These are phyloP conservation scores for Aquatica leii DNA, from an alignment of 2,888 invertebrate species.

Conservation along the genomic window DNA sequence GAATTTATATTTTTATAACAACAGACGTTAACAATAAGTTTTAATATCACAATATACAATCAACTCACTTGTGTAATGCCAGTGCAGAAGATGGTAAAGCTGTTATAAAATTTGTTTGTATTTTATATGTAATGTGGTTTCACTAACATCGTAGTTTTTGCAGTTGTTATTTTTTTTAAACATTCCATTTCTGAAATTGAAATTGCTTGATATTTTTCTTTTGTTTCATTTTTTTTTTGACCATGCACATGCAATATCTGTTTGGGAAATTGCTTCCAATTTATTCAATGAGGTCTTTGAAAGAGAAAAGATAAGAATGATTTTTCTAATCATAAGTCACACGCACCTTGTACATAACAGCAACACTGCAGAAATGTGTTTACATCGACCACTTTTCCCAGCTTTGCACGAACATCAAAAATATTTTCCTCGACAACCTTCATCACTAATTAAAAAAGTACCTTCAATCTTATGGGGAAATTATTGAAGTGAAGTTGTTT, in stretches of 20 bases:
- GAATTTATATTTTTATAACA: too few species aligned
- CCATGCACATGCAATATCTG: too few species aligned
- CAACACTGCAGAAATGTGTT: neutral
- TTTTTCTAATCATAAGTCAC: neutral
- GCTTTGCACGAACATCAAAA: neutral
- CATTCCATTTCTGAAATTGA: neutral
- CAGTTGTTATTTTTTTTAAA: neutral
- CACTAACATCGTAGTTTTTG: neutral
- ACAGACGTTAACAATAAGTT: neutral
- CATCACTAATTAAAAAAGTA: neutral
- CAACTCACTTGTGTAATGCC: neutral
- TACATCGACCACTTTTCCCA: neutral
- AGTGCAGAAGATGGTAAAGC: neutral
- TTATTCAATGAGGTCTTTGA: too few species aligned
- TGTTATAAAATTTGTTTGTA: neutral
- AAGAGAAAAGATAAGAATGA: neutral
- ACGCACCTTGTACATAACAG: neutral
- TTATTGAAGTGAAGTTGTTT: constrained; percentile 10
- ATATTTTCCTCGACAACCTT: neutral
- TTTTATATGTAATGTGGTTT: neutral
- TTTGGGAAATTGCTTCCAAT: too few species aligned
- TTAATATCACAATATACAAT: neutral
- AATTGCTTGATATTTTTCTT: neutral
- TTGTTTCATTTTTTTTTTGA: neutral
- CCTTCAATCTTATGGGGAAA: constrained; percentile 7